Base-by-base conservation (phyloP, 2,113 vertebrate genomes). In the Hystrix brachyura region DNA sequence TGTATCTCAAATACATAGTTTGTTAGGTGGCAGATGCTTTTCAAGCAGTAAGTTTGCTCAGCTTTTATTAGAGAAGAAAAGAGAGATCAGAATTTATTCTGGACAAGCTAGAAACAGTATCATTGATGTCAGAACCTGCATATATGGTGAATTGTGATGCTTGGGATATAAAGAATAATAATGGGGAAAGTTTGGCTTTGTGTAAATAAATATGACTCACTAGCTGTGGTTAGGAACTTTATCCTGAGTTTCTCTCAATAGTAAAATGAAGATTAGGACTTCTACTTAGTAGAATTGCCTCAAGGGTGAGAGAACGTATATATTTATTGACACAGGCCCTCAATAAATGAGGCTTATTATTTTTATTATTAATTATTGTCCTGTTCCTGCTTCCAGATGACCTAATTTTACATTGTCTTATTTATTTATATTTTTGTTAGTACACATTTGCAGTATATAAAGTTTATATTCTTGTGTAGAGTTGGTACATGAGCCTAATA, bases 371-470 rank as follows among this genome's bases (percentile, higher is more conserved):
- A 14, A 53, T 87, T 38, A 48, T 60, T 72, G 7, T 59, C 17
- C 69, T 51, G 79, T 0, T 74, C 27, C 38, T 93, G 32, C n/a
- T 94, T 88, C 96, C 46, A 95, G 55, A 71, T 89, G 48, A 17
- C 51, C 92, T 34, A 19, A 69, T 92, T 97, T 97, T 86, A 92
- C 0, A 32, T 91, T 94, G 92, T 94, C 64, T 76, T 27, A 29
- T 76, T 48, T 74, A 74, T 48, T 74, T 76, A 17, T 48, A 48
- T 76, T 48, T 48, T 48, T 38, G 21, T 21, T 38, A 38, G 69
- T 38, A 69, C 14, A 48, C 25, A 7, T 43, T 74, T 74, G 71
- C 21, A 14, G 23, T 46, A 74, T 23, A 43, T 74, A 27, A 74
- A 46, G 23, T 25, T 60, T 60, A 60, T 27, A 48, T 74, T 48